Evolutionary conservation across 2,888 invertebrate species (phyloP).

Genomic region (Dichetophora obliterata): DNA sequence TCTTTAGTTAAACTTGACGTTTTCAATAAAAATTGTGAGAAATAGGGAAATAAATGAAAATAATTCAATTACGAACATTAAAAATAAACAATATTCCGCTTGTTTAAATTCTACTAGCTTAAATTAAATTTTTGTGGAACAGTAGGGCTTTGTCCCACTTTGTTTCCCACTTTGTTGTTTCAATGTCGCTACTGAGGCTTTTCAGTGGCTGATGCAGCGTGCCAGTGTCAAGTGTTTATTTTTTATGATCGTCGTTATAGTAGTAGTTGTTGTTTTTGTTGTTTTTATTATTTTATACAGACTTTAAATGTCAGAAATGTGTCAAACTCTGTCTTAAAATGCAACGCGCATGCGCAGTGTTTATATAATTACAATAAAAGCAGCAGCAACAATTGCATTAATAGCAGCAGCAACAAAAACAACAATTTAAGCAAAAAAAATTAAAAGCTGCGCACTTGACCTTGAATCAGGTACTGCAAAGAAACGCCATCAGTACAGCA

Average conservation of each 20-base stretch:
- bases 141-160: no score
- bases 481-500: neutral
- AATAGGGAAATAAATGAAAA: no score
- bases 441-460: slow-evolving; percentile 11
- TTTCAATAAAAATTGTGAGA: no score
- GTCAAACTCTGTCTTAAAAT: neutral
- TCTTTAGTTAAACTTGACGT: no score
- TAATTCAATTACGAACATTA: no score
- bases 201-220: neutral
- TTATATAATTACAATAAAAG: neutral
- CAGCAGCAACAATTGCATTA: neutral
- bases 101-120: no score
- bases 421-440: neutral
- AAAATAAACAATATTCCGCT: no score
- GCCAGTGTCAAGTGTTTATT: neutral
- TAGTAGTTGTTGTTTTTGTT: slow-evolving; percentile 11
- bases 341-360: slow-evolving; percentile 17
- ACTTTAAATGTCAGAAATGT: slow-evolving; percentile 7
- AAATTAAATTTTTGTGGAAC: no score
- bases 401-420: neutral
- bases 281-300: neutral
- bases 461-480: slow-evolving; percentile 12
- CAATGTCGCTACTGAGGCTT: no score
- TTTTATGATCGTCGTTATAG: neutral
- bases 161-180: neutral